Percentiles rank a stretch among this genome's conserved stretches.
These are phyloP conservation scores for Cerceris rybyensis DNA, from an alignment of 2,888 invertebrate genomes.

Conservation along the genomic window DNA sequence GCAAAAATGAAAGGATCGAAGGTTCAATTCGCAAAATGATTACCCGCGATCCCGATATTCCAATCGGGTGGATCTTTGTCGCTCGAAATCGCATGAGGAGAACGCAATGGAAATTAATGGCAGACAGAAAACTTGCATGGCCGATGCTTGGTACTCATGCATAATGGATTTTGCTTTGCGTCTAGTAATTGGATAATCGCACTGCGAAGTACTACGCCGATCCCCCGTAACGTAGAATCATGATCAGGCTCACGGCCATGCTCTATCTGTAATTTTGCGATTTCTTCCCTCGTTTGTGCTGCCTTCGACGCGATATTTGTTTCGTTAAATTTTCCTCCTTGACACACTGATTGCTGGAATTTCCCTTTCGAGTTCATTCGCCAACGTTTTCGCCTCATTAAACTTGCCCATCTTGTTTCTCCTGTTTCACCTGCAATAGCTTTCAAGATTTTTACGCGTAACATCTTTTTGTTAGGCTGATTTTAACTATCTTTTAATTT, in stretches of 20 bases:
- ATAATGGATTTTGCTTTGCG: slow-evolving; percentile 62
- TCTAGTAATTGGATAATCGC: slow-evolving; percentile 66
- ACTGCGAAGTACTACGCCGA: slow-evolving; percentile 23
- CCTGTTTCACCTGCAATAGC: background rate
- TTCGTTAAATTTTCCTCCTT: slow-evolving; percentile 30
- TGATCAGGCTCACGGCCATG: slow-evolving; percentile 49
- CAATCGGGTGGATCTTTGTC: slow-evolving; percentile 30
- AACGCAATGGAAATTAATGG: slow-evolving; percentile 60
- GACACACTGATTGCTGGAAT: slow-evolving; percentile 16
- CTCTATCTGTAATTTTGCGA: slow-evolving; percentile 53
- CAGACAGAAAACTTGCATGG: slow-evolving; percentile 30
- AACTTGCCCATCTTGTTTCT: background rate
- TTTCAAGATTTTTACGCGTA: too few relatives aligned
- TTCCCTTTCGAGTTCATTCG: slow-evolving; percentile 27
- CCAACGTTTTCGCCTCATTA: background rate
- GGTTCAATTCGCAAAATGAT: slow-evolving; percentile 19
- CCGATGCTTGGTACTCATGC: slow-evolving; percentile 46
- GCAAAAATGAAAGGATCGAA: slow-evolving; percentile 39
- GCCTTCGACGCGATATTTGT: slow-evolving; percentile 25
- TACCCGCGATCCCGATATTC: slow-evolving; percentile 24
- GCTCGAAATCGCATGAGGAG: slow-evolving; percentile 34
- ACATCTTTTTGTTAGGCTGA: too few relatives aligned
- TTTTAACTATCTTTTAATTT: too few relatives aligned
- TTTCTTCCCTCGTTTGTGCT: slow-evolving; percentile 37
- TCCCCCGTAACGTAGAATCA: slow-evolving; percentile 53